Evolutionary conservation across 2,113 vertebrate species (phyloP).

Genomic region (Paraplagusia blochii): DNA sequence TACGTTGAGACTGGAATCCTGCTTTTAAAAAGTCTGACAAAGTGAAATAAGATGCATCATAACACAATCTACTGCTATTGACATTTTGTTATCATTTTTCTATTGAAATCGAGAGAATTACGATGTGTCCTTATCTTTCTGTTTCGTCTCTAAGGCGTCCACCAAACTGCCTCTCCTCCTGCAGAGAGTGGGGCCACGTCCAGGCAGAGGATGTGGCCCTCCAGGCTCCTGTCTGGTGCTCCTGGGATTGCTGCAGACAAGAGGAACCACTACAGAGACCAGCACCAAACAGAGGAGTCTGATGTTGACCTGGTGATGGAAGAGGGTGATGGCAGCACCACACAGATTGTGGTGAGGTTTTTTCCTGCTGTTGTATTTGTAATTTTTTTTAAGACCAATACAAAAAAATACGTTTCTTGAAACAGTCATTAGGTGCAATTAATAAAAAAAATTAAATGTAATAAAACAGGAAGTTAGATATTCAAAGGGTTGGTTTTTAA

Average conservation of each 20-base stretch:
- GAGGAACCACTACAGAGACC: conserved; percentile 55
- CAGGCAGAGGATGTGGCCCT: conserved; percentile 29
- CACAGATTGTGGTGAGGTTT: conserved; percentile 63
- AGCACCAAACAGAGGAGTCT: conserved; percentile 36
- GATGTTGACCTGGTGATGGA: conserved; percentile 57
- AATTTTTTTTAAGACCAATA: no score
- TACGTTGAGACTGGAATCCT: no score
- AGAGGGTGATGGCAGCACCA: conserved; percentile 50
- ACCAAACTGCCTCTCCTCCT: not conserved
- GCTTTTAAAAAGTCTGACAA: no score
- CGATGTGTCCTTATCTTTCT: not conserved
- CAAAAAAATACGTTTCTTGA: no score
- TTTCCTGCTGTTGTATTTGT: not conserved
- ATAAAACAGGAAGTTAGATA: no score
- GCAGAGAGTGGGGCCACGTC: not conserved
- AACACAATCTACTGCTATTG: no score
- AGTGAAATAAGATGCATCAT: no score
- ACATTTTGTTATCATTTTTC: not conserved
- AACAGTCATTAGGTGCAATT: no score
- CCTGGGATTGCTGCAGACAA: conserved; percentile 37
- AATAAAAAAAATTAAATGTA: no score
- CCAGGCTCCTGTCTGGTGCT: conserved; percentile 9
- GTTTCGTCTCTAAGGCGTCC: conserved; percentile 13
- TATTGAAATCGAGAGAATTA: not conserved
- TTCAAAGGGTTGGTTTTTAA: no score